These are phyloP conservation scores for Diadophis punctatus DNA, from an alignment of 2,113 vertebrate genomes.

Conservation along the genomic window DNA sequence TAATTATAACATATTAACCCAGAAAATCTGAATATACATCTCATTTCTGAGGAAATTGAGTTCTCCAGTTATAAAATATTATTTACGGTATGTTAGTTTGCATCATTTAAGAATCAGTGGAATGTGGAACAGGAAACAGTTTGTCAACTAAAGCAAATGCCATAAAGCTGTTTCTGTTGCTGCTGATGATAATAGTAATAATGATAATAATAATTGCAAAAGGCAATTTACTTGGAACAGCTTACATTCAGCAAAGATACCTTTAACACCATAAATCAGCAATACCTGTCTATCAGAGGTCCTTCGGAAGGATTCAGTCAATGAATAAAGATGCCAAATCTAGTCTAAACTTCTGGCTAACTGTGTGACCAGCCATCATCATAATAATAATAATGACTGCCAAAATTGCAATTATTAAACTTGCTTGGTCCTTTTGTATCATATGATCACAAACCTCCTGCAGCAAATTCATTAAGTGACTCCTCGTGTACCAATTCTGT, in stretches of 20 bases:
- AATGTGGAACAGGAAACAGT: neutral
- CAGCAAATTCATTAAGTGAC: neutral
- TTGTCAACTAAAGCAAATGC: neutral
- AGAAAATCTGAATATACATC: neutral
- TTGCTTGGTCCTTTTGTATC: neutral
- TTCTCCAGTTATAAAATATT: neutral
- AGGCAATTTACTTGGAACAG: neutral
- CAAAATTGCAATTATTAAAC: neutral
- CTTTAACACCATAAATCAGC: neutral
- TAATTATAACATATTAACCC: neutral
- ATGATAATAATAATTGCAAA: neutral
- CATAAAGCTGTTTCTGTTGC: neutral
- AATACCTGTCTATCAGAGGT: neutral
- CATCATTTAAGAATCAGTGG: neutral
- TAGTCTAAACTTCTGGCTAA: neutral
- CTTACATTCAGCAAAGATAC: neutral
- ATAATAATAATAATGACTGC: neutral
- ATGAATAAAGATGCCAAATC: neutral
- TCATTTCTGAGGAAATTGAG: neutral
- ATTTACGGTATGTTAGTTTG: neutral
- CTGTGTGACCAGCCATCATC: neutral
- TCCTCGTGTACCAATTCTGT: slow-evolving; percentile 25
- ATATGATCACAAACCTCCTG: slow-evolving; percentile 6
- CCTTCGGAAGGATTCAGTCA: neutral
- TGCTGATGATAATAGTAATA: neutral